Conservation (phyloP, 1,140 invertebrate species). For the Magallana angulata region DNA sequence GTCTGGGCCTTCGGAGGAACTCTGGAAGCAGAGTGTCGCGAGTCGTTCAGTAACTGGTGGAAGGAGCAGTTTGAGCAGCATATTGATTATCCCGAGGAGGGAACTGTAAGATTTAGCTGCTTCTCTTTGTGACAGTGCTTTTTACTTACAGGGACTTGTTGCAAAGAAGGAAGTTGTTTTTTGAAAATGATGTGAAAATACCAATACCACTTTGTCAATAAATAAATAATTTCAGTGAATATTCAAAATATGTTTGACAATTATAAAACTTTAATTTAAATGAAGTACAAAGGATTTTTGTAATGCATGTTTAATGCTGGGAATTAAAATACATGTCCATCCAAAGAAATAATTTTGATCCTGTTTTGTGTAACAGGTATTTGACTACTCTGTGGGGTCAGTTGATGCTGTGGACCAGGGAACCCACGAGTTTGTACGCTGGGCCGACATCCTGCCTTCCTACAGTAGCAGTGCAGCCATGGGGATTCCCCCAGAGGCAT, state of each 20-base stretch:
- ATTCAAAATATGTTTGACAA: too few species aligned
- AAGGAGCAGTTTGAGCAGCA: slow-evolving; percentile 73
- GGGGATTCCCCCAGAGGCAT: slow-evolving; percentile 77
- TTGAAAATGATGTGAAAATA: too few species aligned
- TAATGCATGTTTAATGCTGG: too few species aligned
- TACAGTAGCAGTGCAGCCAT: slow-evolving; percentile 75
- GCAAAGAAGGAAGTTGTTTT: too few species aligned
- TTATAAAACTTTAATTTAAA: too few species aligned
- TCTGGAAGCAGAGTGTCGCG: slow-evolving; percentile 68
- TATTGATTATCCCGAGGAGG: slow-evolving; percentile 74
- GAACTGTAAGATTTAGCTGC: slow-evolving; percentile 65
- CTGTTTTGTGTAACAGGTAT: slow-evolving; percentile 65
- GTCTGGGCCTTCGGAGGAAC: slow-evolving; percentile 78
- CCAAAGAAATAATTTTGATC: background rate
- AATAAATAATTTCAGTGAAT: too few species aligned
- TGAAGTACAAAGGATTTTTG: too few species aligned
- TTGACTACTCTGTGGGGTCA: slow-evolving; percentile 72
- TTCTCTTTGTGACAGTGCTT: background rate
- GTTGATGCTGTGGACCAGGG: slow-evolving; percentile 72
- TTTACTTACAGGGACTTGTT: too few species aligned
- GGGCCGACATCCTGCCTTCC: slow-evolving; percentile 75
- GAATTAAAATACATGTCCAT: too few species aligned
- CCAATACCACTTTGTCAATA: too few species aligned
- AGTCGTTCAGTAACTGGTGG: slow-evolving; percentile 78
- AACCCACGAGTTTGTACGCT: slow-evolving; percentile 75